Evolutionary conservation across 2,797 vertebrate species (phyloP), one percentile per base, ranked within the genome.

Genomic region (Clarias laeviceps): DNA sequence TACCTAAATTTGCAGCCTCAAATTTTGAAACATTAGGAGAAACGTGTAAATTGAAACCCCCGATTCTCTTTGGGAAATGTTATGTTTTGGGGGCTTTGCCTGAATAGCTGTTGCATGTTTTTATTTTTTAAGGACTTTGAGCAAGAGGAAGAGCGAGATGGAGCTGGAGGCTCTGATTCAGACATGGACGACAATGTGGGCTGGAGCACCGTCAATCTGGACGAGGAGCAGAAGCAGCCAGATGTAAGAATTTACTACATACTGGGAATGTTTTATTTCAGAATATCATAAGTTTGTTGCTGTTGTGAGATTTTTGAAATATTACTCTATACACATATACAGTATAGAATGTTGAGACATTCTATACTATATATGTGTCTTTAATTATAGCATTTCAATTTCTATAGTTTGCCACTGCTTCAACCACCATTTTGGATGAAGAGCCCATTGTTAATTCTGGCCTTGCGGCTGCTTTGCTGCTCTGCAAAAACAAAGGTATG

Each of bases 391-490:
- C 17, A 40, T 68, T 40, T n/a, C 2, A 5, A 15, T 62, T 68
- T 24, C 64, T 37, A 1, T 79, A 96, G 96, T 97, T 97, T 86
- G 91, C 96, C 3, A 95, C 97, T 9, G 94, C 96, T 20, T 97
- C 96, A 61, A 97, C 97, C 78, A 98, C 97, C 89, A 98, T 98
- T 91, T 91, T 98, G 90, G 97, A 99, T 0, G 97, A 98, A 89
- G 97, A 99, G 90, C 97, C 97, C 45, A 98, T 98, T 0, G 97
- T 99, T 81, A 98, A 96, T 83, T 95, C 97, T 0, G 97, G 97
- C 24, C 95, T 96, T 5, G 96, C 94, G 0, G 97, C 97, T 0
- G 97, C 97, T 0, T 90, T 98, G 88, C 92, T 95, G 45, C 86
- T 99, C 79, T 99, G 97, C 91, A 98, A 97, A 92, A 99, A 98